Conservation (phyloP, 1,140 invertebrate genomes). For the Chlorops oryzae region DNA sequence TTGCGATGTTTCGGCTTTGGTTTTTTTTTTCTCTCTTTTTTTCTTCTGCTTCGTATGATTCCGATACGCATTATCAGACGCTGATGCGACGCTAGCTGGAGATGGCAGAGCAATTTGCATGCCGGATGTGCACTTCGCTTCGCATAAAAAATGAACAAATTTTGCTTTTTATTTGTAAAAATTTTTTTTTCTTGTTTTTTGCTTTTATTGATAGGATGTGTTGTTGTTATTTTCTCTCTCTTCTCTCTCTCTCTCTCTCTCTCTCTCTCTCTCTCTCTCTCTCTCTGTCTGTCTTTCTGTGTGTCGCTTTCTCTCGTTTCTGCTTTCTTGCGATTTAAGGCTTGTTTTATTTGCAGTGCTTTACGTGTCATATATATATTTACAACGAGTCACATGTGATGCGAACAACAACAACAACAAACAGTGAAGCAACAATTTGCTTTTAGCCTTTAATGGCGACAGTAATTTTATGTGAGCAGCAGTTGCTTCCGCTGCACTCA, state of each 20-base stretch:
- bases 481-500: no score
- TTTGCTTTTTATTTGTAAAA: slow-evolving; percentile 3
- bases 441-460: slow-evolving; percentile 6
- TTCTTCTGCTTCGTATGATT: no score
- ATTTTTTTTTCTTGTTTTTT: background rate
- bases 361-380: no score
- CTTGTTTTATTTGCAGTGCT: no score
- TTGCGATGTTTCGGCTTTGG: no score
- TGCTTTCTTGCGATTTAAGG: no score
- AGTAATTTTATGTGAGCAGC: background rate
- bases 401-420: background rate
- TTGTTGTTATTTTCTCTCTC: background rate
- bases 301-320: background rate
- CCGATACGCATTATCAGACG: no score
- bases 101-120: slow-evolving; percentile 6
- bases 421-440: slow-evolving; percentile 10
- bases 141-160: slow-evolving; percentile 7
- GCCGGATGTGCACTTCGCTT: slow-evolving; percentile 4
- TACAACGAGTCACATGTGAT: slow-evolving; percentile 5
- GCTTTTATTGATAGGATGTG: background rate
- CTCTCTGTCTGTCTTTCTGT: background rate
- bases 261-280: background rate
- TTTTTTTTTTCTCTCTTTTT: no score
- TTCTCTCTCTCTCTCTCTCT: background rate
- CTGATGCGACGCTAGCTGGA: no score